phyloP scores from a whole-genome alignment of 2,888 invertebrate genomes.

The Frankliniella intonsa region DNA sequence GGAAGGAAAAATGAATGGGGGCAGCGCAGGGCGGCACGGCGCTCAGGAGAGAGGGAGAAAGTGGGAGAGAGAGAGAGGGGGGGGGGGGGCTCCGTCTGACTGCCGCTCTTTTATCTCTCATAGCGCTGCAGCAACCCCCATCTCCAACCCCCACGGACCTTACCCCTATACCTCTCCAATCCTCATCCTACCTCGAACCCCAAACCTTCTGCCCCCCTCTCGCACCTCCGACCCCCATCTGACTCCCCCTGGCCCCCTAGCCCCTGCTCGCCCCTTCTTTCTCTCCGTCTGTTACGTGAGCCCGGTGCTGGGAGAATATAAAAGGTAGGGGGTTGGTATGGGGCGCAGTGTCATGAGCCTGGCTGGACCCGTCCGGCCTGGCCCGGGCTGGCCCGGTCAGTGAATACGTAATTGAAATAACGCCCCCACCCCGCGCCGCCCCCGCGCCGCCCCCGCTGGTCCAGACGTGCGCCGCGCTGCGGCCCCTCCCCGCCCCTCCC shows the following conservation, averaged over 20 bases:
- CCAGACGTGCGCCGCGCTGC: not conserved
- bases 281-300: not conserved
- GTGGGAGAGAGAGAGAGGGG: not conserved
- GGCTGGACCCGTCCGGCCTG: not conserved
- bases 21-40: not conserved
- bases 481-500: not conserved
- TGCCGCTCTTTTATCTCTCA: too few relatives aligned
- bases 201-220: too few relatives aligned
- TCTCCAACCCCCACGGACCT: too few relatives aligned
- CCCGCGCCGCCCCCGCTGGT: not conserved
- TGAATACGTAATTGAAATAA: slow-evolving; percentile 23
- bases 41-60: not conserved
- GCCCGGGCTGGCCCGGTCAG: not conserved
- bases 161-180: too few relatives aligned
- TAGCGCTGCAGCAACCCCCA: too few relatives aligned
- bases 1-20: not conserved
- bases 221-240: not conserved
- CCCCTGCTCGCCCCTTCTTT: not conserved
- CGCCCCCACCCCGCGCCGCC: not conserved
- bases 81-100: not conserved
- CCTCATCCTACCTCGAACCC: too few relatives aligned
- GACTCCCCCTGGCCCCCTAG: not conserved
- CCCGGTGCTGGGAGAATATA: not conserved
- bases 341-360: not conserved
- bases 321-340: not conserved